These are phyloP conservation scores for Meteorus colon DNA, from an alignment of 2,888 invertebrate genomes.

Conservation along the genomic window DNA sequence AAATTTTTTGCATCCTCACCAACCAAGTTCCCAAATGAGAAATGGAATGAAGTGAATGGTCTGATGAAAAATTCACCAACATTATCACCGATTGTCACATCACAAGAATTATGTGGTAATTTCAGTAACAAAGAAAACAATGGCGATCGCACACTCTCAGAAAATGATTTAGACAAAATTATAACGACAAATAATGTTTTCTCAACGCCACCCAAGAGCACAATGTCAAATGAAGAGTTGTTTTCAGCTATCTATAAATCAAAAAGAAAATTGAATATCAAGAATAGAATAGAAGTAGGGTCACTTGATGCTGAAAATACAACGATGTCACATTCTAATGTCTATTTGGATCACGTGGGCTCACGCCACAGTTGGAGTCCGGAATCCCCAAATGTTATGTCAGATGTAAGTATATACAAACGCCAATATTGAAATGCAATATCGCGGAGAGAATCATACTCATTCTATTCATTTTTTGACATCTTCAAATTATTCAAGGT, in stretches of 20 bases:
- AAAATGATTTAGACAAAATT: constrained; percentile 32
- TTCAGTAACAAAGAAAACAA: constrained; percentile 49
- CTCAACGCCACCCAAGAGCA: constrained; percentile 81
- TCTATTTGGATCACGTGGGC: constrained; percentile 54
- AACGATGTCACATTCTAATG: background rate
- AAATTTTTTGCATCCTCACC: constrained; percentile 69
- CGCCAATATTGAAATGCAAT: no score
- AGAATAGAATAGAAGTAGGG: constrained; percentile 74
- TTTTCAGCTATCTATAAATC: constrained; percentile 86
- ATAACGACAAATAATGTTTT: constrained; percentile 62
- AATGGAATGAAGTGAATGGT: constrained; percentile 47
- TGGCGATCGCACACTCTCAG: constrained; percentile 59
- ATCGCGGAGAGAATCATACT: background rate
- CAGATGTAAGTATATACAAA: constrained; percentile 55
- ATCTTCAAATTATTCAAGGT: constrained; percentile 54
- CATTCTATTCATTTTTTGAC: background rate
- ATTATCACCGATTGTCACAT: constrained; percentile 67
- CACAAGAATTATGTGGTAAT: constrained; percentile 59
- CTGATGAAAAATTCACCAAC: constrained; percentile 55
- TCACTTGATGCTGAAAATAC: background rate
- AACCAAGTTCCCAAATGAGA: constrained; percentile 56
- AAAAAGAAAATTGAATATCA: constrained; percentile 83
- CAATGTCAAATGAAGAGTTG: constrained; percentile 86
- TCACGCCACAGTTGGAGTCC: constrained; percentile 81
- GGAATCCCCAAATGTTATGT: constrained; percentile 63